These are phyloP conservation scores for Drosophila nigromelanica DNA, from an alignment of 1,140 invertebrate genomes.

Conservation along the genomic window DNA sequence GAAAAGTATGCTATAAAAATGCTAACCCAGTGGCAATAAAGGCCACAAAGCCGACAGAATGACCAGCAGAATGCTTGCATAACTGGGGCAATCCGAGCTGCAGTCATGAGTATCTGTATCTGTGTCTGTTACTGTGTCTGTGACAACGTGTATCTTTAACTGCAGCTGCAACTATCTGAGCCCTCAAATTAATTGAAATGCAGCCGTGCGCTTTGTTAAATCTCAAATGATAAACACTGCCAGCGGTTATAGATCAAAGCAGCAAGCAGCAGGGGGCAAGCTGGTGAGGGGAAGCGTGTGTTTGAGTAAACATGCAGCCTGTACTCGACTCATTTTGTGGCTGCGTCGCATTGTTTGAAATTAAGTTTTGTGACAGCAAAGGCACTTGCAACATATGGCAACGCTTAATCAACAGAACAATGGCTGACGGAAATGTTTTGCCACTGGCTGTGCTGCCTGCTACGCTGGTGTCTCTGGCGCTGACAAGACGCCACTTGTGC, in stretches of 20 bases:
- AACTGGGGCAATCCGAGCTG: conserved; percentile 40
- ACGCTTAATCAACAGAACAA: conserved; percentile 68
- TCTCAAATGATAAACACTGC: conserved; percentile 62
- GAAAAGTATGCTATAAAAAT: conserved; percentile 31
- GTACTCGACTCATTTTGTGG: conserved; percentile 51
- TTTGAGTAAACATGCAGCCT: conserved; percentile 48
- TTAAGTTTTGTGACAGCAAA: conserved; percentile 63
- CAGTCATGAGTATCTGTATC: not conserved
- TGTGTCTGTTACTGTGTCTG: conserved; percentile 27
- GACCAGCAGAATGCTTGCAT: conserved; percentile 37
- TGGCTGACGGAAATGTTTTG: conserved; percentile 62
- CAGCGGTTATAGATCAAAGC: conserved; percentile 22
- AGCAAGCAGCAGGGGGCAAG: not conserved
- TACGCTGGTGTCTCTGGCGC: not conserved
- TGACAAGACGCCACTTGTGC: conserved; percentile 19
- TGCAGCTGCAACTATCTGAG: conserved; percentile 3
- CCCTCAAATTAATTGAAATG: conserved; percentile 69
- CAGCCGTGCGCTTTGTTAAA: conserved; percentile 63
- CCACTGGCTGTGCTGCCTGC: conserved; percentile 1
- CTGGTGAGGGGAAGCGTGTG: not conserved
- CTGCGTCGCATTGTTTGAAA: conserved; percentile 62
- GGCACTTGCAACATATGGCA: conserved; percentile 60
- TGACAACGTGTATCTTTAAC: conserved; percentile 28
- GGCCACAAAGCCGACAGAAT: conserved; percentile 8
- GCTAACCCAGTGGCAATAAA: not conserved